These are phyloP conservation scores for Hypomesus transpacificus DNA, from an alignment of 2,113 vertebrate species.

Conservation along the genomic window DNA sequence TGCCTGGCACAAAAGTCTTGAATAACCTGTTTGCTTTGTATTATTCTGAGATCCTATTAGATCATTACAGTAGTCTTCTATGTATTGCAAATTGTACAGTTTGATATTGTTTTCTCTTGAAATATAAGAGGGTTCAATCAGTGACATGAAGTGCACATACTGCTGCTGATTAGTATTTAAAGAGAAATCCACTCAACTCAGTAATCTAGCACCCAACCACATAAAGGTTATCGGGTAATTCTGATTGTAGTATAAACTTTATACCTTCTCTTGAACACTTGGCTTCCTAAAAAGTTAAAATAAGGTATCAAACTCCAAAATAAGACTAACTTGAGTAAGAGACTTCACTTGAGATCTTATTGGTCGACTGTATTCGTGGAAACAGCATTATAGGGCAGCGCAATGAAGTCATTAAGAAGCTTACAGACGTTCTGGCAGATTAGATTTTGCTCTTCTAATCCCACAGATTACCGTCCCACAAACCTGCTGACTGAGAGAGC, in stretches of 20 bases:
- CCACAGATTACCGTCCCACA: slow-evolving; percentile 70
- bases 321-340: slow-evolving; percentile 33
- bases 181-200: slow-evolving; percentile 4
- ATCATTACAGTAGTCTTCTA: neutral
- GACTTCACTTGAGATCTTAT: slow-evolving; percentile 41
- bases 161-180: neutral
- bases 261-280: neutral
- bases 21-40: slow-evolving; percentile 36
- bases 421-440: slow-evolving; percentile 74
- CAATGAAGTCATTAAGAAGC: slow-evolving; percentile 75
- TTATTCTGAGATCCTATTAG: slow-evolving; percentile 4
- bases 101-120: neutral
- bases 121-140: neutral
- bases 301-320: slow-evolving; percentile 9
- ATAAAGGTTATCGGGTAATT: neutral
- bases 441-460: slow-evolving; percentile 78
- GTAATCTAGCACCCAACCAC: neutral
- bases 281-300: slow-evolving; percentile 32
- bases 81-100: neutral
- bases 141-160: neutral
- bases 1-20: slow-evolving; percentile 13
- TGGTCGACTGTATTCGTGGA: slow-evolving; percentile 60
- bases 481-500: slow-evolving; percentile 58
- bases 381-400: slow-evolving; percentile 55
- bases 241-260: neutral